These are phyloP conservation scores for Xestia sexstrigata DNA, from an alignment of 2,888 invertebrate species.

Conservation along the genomic window DNA sequence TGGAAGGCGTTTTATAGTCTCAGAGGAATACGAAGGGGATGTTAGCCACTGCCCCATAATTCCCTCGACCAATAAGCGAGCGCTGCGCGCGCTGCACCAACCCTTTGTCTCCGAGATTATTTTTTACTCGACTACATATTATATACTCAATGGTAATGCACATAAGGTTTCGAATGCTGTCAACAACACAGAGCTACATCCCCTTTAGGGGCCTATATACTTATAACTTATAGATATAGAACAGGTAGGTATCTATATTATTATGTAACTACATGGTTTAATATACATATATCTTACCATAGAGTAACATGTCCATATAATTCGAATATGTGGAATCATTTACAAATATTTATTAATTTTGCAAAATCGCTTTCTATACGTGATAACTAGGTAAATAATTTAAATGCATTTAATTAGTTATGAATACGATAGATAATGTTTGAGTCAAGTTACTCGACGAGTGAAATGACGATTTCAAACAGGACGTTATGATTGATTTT, in stretches of 20 bases:
- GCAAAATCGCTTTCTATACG: no score
- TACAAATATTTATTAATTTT: no score
- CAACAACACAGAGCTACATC: conserved; percentile 19
- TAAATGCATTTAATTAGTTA: no score
- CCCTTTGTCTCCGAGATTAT: conserved; percentile 43
- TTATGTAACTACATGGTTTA: not conserved
- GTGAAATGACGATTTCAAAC: no score
- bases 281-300: not conserved
- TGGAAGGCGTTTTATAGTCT: conserved; percentile 12
- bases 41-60: conserved; percentile 44
- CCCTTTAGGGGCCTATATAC: conserved; percentile 9
- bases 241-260: not conserved
- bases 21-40: conserved; percentile 21
- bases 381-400: no score
- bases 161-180: conserved; percentile 32
- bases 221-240: not conserved
- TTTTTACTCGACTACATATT: conserved; percentile 23
- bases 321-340: not conserved
- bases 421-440: no score
- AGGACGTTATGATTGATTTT: no score
- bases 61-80: conserved; percentile 44
- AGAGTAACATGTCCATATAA: not conserved
- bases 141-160: conserved; percentile 25
- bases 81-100: conserved; percentile 53
- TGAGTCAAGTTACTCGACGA: no score